A percentile compares a stretch with the other conserved stretches of the same genome.
These are phyloP conservation scores for Calcarius ornatus DNA, from an alignment of 2,113 vertebrate species.

Conservation along the genomic window DNA sequence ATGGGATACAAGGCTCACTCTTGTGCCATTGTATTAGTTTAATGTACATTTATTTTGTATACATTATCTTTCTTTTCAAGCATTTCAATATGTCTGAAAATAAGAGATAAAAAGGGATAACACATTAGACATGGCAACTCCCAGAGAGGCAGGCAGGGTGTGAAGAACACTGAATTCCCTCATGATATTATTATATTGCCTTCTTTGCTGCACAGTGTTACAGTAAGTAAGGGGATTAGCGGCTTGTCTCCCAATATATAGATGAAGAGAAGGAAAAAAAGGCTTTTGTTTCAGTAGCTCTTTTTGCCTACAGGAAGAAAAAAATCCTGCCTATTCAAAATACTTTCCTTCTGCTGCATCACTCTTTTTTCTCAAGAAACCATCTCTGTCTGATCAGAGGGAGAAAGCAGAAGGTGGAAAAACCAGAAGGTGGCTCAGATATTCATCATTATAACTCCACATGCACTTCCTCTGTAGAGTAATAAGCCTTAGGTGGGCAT, in stretches of 20 bases:
- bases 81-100: conserved; percentile 43
- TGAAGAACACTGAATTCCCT: conserved; percentile 50
- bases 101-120: conserved; percentile 44
- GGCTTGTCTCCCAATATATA: conserved; percentile 29
- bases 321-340: background rate
- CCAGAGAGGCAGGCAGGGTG: conserved; percentile 15
- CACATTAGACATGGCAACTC: background rate
- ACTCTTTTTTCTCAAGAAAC: background rate
- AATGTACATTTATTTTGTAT: conserved; percentile 46
- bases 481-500: background rate
- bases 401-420: background rate
- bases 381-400: background rate
- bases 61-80: conserved; percentile 30
- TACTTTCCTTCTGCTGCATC: background rate
- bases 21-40: background rate
- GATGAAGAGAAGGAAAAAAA: background rate
- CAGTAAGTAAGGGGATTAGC: conserved; percentile 58
- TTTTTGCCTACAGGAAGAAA: background rate
- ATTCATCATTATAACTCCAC: background rate
- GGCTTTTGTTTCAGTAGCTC: background rate
- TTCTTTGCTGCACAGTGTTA: conserved; percentile 28
- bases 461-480: background rate
- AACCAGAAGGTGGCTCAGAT: background rate
- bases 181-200: conserved; percentile 49
- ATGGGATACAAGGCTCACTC: background rate